Conservation (phyloP, 2,888 invertebrate genomes). For the Rhimphoctona megacephalus region DNA sequence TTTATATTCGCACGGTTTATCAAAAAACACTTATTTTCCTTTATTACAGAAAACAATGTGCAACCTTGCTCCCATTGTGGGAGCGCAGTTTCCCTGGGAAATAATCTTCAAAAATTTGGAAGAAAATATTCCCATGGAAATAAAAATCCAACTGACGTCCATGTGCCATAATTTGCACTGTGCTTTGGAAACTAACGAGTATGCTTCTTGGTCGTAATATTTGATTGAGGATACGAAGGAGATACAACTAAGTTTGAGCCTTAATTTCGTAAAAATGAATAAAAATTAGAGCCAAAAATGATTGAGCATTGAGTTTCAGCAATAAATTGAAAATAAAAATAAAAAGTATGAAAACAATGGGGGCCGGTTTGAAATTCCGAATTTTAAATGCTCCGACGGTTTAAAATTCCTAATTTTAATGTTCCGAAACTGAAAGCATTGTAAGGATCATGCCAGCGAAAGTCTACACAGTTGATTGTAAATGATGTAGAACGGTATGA, state of each 20-base stretch:
- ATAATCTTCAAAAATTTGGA: constrained; percentile 73
- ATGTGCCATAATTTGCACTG: constrained; percentile 65
- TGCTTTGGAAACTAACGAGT: constrained; percentile 66
- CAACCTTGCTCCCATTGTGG: constrained; percentile 68
- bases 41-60: constrained; percentile 61
- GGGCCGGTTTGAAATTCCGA: too few species aligned
- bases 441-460: too few species aligned
- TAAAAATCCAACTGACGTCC: constrained; percentile 75
- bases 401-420: too few species aligned
- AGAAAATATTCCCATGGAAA: constrained; percentile 75
- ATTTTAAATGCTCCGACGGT: too few species aligned
- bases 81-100: constrained; percentile 75
- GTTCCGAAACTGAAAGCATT: too few species aligned
- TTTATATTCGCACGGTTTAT: too few species aligned
- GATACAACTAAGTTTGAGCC: background rate
- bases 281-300: background rate
- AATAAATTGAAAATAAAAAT: background rate
- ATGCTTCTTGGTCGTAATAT: constrained; percentile 21
- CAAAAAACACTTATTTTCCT: constrained; percentile 18
- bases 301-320: background rate
- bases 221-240: background rate
- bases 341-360: too few species aligned
- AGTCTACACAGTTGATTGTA: too few species aligned
- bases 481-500: too few species aligned
- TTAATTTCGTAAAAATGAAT: background rate